Conservation (phyloP, 2,888 invertebrate genomes). For the Lasioglossum malachurum region DNA sequence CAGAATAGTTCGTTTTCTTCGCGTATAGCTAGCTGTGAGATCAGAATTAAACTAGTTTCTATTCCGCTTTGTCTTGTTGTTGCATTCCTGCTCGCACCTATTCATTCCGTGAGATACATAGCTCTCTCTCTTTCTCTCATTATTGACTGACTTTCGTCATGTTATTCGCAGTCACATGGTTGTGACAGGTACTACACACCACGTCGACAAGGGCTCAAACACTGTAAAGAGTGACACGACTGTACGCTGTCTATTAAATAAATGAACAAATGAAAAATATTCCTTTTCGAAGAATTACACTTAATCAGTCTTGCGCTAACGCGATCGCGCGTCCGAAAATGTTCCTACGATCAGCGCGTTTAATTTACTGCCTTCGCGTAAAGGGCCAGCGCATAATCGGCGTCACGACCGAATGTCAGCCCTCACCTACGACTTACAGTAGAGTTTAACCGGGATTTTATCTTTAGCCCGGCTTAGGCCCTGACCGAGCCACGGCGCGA, state of each 20-base stretch:
- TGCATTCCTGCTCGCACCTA: not conserved
- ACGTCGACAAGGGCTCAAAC: not conserved
- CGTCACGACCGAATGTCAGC: slow-evolving; percentile 27
- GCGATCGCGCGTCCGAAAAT: too few species aligned
- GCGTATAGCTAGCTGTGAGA: not conserved
- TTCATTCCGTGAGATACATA: not conserved
- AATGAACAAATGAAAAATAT: not conserved
- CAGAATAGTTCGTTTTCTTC: not conserved
- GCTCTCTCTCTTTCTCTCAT: not conserved
- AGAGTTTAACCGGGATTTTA: slow-evolving; percentile 64
- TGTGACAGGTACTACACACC: not conserved
- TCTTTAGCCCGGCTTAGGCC: slow-evolving; percentile 50
- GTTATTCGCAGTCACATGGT: not conserved
- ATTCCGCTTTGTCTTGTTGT: not conserved
- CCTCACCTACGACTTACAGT: slow-evolving; percentile 48
- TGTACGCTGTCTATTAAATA: not conserved
- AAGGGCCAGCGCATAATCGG: slow-evolving; percentile 37
- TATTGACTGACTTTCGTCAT: not conserved
- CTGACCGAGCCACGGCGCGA: slow-evolving; percentile 26
- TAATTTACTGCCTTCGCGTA: slow-evolving; percentile 29
- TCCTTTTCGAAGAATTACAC: not conserved
- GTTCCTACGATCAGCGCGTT: not conserved
- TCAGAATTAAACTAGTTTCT: not conserved
- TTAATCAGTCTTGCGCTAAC: not conserved
- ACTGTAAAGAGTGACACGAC: not conserved